Conservation (phyloP, 2,113 vertebrate species). For the Gallinago paraguaiae region DNA sequence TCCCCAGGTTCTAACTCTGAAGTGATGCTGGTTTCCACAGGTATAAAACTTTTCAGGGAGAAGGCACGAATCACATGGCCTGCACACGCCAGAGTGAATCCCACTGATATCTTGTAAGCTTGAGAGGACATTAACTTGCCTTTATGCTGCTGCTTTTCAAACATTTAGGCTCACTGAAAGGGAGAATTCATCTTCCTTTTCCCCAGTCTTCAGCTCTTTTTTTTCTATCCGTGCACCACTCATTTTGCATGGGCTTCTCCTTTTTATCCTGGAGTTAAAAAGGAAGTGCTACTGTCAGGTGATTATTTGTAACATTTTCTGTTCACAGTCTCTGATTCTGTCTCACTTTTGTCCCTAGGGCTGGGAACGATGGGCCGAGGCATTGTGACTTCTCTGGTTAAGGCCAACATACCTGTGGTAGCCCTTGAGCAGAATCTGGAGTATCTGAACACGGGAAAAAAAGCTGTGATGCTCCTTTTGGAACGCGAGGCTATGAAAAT, state of each 20-base stretch:
- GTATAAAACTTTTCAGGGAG: background rate
- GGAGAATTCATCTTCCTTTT: background rate
- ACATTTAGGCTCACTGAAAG: background rate
- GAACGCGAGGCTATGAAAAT: slow-evolving; percentile 78
- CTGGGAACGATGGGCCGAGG: slow-evolving; percentile 94
- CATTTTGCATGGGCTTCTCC: background rate
- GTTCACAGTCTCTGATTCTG: background rate
- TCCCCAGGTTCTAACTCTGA: background rate
- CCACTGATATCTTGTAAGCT: background rate
- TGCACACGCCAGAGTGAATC: background rate
- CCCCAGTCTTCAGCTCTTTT: background rate
- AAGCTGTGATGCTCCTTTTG: slow-evolving; percentile 75
- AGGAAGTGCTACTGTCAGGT: background rate
- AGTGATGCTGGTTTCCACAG: background rate
- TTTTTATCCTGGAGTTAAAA: background rate
- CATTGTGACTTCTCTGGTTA: slow-evolving; percentile 83
- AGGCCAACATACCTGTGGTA: slow-evolving; percentile 83
- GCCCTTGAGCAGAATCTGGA: slow-evolving; percentile 85
- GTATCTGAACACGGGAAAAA: slow-evolving; percentile 77
- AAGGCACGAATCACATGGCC: background rate
- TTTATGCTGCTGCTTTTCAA: background rate
- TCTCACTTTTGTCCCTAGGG: slow-evolving; percentile 74
- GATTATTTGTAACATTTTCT: background rate
- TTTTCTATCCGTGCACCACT: background rate
- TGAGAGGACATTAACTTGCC: background rate